Conservation (phyloP, 2,113 vertebrate genomes). For the Gambusia affinis region DNA sequence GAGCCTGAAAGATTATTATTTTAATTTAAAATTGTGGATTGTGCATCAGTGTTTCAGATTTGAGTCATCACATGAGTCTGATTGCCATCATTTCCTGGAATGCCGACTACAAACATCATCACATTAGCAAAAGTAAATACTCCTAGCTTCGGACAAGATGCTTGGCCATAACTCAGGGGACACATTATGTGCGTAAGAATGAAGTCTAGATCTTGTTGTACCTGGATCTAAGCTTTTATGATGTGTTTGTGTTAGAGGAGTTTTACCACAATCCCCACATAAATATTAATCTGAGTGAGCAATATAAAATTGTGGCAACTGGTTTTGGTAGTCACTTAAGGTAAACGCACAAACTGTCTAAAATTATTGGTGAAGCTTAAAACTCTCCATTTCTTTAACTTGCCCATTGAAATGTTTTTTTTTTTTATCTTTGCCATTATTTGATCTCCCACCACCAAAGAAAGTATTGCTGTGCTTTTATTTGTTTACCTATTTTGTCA, state of each 20-base stretch:
- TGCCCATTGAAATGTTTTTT: no score
- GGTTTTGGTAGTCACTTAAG: background rate
- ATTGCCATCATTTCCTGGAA: slow-evolving; percentile 19
- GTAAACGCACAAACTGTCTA: background rate
- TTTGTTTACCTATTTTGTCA: no score
- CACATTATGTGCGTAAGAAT: background rate
- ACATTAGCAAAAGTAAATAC: slow-evolving; percentile 30
- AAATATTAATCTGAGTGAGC: background rate
- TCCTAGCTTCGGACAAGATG: background rate
- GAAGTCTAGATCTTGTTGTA: background rate
- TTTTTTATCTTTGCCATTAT: background rate
- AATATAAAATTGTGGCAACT: background rate
- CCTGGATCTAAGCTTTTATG: slow-evolving; percentile 19
- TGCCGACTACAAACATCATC: slow-evolving; percentile 7
- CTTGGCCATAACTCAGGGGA: slow-evolving; percentile 19
- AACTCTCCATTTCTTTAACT: no score
- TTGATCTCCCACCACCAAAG: no score
- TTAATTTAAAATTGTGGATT: background rate
- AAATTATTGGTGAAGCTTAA: background rate
- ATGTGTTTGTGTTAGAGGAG: background rate
- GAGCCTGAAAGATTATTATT: background rate
- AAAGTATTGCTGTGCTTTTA: no score
- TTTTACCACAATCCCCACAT: background rate
- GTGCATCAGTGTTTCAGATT: slow-evolving; percentile 16
- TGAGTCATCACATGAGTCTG: background rate